These are phyloP conservation scores for Halictus ligatus DNA, from an alignment of 2,888 invertebrate genomes.

Conservation along the genomic window DNA sequence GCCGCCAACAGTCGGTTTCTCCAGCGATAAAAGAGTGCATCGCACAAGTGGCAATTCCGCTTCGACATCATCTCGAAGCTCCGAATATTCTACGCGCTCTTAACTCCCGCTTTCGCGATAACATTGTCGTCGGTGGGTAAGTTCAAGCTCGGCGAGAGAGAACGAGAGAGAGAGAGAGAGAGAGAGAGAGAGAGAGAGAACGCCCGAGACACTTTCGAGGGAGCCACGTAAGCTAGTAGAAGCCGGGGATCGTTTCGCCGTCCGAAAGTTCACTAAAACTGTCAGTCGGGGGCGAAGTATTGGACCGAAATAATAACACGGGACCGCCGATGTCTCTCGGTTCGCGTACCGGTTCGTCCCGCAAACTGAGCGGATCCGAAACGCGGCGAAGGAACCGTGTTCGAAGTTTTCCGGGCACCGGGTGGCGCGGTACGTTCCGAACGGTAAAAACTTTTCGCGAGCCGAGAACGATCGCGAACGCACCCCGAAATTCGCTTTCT, in stretches of 20 bases:
- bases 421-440: background rate
- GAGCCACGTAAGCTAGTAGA: background rate
- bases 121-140: background rate
- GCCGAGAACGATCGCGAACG: background rate
- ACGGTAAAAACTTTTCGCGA: background rate
- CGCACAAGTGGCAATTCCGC: background rate
- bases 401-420: background rate
- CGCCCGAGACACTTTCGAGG: background rate
- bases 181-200: background rate
- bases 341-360: background rate
- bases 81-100: background rate
- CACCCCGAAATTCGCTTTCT: background rate
- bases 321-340: background rate
- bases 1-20: background rate
- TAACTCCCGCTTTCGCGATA: background rate
- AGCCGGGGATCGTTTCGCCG: background rate
- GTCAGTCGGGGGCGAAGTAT: background rate
- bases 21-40: background rate
- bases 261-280: background rate
- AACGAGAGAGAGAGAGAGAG: too few species aligned
- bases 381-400: background rate
- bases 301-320: slow-evolving; percentile 9
- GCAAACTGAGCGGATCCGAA: background rate
- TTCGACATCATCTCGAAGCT: background rate
- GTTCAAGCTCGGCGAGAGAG: background rate